Base-by-base conservation (phyloP, 2,797 vertebrate genomes). In the Poecilia picta region DNA sequence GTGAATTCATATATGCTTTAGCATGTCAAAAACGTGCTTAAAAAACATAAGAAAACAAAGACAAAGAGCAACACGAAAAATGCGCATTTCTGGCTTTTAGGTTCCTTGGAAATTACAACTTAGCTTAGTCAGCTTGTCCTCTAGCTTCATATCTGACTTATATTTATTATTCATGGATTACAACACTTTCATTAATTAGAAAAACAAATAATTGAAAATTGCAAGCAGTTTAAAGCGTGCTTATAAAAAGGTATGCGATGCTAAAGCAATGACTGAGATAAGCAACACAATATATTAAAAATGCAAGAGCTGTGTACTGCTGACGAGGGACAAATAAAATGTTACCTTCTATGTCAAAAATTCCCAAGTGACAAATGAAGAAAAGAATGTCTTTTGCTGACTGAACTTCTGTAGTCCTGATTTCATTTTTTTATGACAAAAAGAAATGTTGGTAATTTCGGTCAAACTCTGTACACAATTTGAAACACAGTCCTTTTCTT, bases 91-190 rank as follows among this genome's bases (percentile, higher is more conserved):
- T 78, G 62, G 55, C 68, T 76, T 81, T 80, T 57, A 36, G 53
- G 62, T 71, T 87, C 64, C 68, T 78, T 86, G 78, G 83, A 13
- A 23, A 71, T 80, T 5, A 0, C 76, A 73, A 76, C 72, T 83
- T 68, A 75, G 76, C 41, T n/a, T 10, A 71, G 41, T 45, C 68
- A 45, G 41, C 41, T 73, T 73, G 41, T 36, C 79, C 68, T 68
- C 39, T 3, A n/a, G 66, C 73, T 74, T 79, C 73, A 47, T 57
- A 85, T 74, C 75, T 79, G 71, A 83, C 79, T 75, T 72, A 49
- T 55, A 83, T 89, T 73, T 86, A 66, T 89, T 89, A 87, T 88
- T 91, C 82, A 89, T 85, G 64, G 76, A 81, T 87, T 88, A 78
- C 64, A 86, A 75, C 84, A 72, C 85, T 83, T 88, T 87, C 41